These are phyloP conservation scores for Rhinoderma darwinii DNA, from an alignment of 2,113 vertebrate genomes.

Conservation along the genomic window DNA sequence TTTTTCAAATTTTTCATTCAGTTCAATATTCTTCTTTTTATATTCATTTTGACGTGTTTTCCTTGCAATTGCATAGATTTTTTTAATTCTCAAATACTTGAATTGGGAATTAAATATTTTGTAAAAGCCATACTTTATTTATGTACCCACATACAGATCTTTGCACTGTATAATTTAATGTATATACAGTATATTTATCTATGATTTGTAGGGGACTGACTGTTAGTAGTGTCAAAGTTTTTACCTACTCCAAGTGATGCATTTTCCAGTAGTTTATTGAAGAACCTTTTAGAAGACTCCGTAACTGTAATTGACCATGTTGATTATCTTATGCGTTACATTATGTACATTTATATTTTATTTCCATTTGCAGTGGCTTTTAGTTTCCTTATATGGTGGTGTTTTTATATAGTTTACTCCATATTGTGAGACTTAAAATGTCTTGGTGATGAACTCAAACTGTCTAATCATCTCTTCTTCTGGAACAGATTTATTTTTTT, in stretches of 20 bases:
- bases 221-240: neutral
- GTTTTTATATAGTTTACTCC: neutral
- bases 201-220: neutral
- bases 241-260: neutral
- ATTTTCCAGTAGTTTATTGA: neutral
- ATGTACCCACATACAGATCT: too few species aligned
- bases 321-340: neutral
- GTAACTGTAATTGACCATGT: neutral
- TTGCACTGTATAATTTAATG: neutral
- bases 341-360: conserved; percentile 2
- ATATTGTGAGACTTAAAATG: neutral
- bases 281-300: neutral
- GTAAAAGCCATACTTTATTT: neutral
- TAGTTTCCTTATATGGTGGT: neutral
- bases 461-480: neutral
- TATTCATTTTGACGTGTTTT: too few species aligned
- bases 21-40: too few species aligned
- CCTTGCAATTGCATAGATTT: too few species aligned
- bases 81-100: too few species aligned
- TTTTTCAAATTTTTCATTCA: too few species aligned
- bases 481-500: neutral
- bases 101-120: neutral
- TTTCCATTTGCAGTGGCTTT: neutral
- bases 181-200: neutral
- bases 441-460: neutral